phyloP scores from a whole-genome alignment of 2,797 vertebrate genomes.

The Chaunax sp. region DNA sequence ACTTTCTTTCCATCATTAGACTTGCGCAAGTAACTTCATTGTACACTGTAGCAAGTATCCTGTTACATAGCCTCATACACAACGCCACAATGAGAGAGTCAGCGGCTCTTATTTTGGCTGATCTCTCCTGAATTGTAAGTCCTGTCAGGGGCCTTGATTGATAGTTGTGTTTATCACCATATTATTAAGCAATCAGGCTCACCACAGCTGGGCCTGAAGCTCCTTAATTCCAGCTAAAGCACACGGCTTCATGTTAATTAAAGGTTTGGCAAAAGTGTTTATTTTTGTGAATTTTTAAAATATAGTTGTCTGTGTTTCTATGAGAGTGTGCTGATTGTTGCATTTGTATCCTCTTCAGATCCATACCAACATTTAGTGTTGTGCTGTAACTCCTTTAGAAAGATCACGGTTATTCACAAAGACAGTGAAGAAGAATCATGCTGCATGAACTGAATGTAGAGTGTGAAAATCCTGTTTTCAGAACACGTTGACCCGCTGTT shows the following conservation, averaged over 20 bases:
- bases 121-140: constrained; percentile 80
- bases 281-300: constrained; percentile 78
- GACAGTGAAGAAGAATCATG: not conserved
- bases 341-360: constrained; percentile 54
- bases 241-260: constrained; percentile 81
- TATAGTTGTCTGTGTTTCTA: constrained; percentile 74
- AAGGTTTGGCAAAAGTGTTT: constrained; percentile 80
- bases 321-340: constrained; percentile 60
- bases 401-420: constrained; percentile 15
- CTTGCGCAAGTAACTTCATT: constrained; percentile 68
- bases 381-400: constrained; percentile 26
- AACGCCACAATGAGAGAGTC: constrained; percentile 80
- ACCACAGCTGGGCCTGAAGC: constrained; percentile 77
- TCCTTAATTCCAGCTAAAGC: constrained; percentile 82
- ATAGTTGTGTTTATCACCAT: constrained; percentile 85
- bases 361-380: constrained; percentile 30
- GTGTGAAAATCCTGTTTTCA: constrained; percentile 4
- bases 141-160: constrained; percentile 81
- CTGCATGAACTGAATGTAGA: constrained; percentile 1
- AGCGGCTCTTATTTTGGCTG: constrained; percentile 77
- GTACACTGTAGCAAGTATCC: constrained; percentile 56
- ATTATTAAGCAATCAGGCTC: constrained; percentile 86
- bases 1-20: constrained; percentile 67
- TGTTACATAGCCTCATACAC: constrained; percentile 58
- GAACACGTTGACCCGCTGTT: not conserved